Evolutionary conservation across 2,888 invertebrate genomes (phyloP), one percentile per base, ranked within the genome.

Genomic region (Andrena haemorrhoa): DNA sequence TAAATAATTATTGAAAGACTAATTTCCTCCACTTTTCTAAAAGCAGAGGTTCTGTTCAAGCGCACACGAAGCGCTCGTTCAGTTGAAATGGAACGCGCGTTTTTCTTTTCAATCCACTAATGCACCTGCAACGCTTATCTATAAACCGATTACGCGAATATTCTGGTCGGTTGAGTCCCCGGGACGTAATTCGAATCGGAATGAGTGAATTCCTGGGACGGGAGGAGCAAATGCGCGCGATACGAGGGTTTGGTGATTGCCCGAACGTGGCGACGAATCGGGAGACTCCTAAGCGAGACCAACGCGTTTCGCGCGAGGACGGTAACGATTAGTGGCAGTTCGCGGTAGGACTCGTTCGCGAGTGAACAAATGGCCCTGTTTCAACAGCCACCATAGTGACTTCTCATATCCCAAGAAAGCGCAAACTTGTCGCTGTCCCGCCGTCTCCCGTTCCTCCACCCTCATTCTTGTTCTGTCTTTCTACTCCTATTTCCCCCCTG

Each of bases 321-420:
- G 71, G 33, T 35, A 66, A 71, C 70, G 79, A 81, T 79, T 77
- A 84, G 74, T 60, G 66, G 56, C 49, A 74, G 69, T 74, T 78
- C 73, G 56, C 60, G 4, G 56, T 41, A 10, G 26, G 23, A 69
- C n/a, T 73, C 49, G 41, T 31, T 8, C 35, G 12, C 8, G n/a
- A 23, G 20, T 20, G 4, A 31, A 35, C 61, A 63, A 70, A 73
- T 75, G 65, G 68, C 35, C 60, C 63, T 41, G 63, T 79, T 76
- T 74, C 66, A 49, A 61, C 69, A 61, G 72, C 60, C 29, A 56
- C 35, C 49, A 53, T 20, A 56, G 23, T 41, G 53, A 83, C 60
- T 65, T 75, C 83, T 85, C 76, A 56, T 20, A 31, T 64, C 4
- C 16, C 35, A 49, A 58, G 60, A 10, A 73, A 76, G 56, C 49